A percentile compares a stretch with the other conserved stretches of the same genome.
Evolutionary conservation across 2,113 vertebrate genomes (phyloP).

Genomic region (Trichomycterus rosablanca): DNA sequence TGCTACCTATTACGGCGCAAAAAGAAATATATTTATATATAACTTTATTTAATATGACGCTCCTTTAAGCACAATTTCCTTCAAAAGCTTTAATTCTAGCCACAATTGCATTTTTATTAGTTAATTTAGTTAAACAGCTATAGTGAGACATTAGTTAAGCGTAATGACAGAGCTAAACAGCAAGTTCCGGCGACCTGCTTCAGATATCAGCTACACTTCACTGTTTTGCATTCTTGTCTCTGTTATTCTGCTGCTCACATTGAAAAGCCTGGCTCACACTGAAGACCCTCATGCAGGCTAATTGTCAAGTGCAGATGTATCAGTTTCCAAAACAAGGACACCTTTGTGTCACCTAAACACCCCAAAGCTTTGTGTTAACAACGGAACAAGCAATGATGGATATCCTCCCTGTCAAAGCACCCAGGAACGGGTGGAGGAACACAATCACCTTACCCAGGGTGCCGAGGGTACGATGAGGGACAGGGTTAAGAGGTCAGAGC

Average conservation of each 20-base stretch:
- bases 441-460: constrained; percentile 53
- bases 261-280: constrained; percentile 14
- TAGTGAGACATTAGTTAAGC: too few relatives aligned
- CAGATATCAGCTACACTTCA: constrained; percentile 19
- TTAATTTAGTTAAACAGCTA: too few relatives aligned
- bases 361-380: constrained; percentile 21
- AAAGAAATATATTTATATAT: too few relatives aligned
- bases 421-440: constrained; percentile 19
- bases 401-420: constrained; percentile 3
- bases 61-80: too few relatives aligned
- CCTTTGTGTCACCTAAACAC: constrained; percentile 27
- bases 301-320: constrained; percentile 38
- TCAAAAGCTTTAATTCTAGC: too few relatives aligned
- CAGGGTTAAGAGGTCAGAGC: constrained; percentile 56
- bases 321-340: constrained; percentile 41
- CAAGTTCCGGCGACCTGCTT: too few relatives aligned
- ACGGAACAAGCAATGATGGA: constrained; percentile 26
- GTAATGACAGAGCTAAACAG: too few relatives aligned
- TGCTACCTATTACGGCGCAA: too few relatives aligned
- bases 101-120: too few relatives aligned
- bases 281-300: constrained; percentile 39
- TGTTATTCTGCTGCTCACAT: constrained; percentile 26
- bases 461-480: constrained; percentile 57
- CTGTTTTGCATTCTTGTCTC: constrained; percentile 30
- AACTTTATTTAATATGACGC: too few relatives aligned